phyloP scores from a whole-genome alignment of 2,888 invertebrate genomes.

The Amblyteles armatorius region DNA sequence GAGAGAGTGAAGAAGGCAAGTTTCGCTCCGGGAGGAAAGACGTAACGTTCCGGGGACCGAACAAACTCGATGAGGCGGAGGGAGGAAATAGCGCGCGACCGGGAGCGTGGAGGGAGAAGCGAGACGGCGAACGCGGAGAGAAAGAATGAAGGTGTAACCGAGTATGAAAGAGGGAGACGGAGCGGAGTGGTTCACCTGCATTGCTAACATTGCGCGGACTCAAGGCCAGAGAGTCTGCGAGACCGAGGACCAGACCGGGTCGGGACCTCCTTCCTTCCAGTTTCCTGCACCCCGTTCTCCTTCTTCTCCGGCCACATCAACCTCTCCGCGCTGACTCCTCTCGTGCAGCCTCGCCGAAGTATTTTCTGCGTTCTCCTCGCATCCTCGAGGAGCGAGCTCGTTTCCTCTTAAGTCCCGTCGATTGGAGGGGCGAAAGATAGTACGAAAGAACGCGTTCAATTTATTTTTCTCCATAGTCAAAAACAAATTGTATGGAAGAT shows the following conservation, averaged over 20 bases:
- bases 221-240: constrained; percentile 83
- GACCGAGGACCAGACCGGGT: constrained; percentile 82
- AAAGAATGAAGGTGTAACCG: constrained; percentile 56
- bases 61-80: constrained; percentile 27
- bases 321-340: constrained; percentile 51
- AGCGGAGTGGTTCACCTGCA: constrained; percentile 84
- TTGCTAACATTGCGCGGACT: constrained; percentile 84
- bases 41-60: constrained; percentile 75
- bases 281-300: constrained; percentile 77
- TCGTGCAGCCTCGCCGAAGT: constrained; percentile 56
- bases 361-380: constrained; percentile 69
- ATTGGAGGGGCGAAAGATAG: too few relatives aligned
- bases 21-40: constrained; percentile 55
- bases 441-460: too few relatives aligned
- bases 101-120: constrained; percentile 40
- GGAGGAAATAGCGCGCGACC: constrained; percentile 70
- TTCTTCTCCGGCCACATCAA: constrained; percentile 64
- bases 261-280: constrained; percentile 82
- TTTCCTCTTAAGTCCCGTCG: constrained; percentile 73
- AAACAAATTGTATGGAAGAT: too few relatives aligned
- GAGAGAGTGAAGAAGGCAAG: constrained; percentile 75
- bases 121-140: constrained; percentile 66
- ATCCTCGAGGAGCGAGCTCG: constrained; percentile 70
- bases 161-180: constrained; percentile 74
- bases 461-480: too few relatives aligned